phyloP scores from a whole-genome alignment of 2,113 vertebrate genomes.

The Chloropsis cyanopogon region DNA sequence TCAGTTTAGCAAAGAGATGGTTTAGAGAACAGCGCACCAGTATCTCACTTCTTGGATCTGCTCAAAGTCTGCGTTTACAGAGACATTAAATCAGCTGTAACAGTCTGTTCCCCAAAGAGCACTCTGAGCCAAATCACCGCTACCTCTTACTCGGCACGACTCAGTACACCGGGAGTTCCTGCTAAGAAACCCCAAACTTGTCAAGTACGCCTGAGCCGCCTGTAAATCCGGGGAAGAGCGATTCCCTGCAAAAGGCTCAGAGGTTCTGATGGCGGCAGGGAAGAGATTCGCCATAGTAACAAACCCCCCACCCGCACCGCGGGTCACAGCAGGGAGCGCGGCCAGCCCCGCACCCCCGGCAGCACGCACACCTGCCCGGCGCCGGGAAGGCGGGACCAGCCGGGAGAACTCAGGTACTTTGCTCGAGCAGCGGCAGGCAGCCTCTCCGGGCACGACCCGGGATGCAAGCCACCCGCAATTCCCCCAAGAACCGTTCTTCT shows the following conservation, averaged over 20 bases:
- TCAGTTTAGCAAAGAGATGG: constrained; percentile 38
- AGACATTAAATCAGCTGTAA: neutral
- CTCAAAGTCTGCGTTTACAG: neutral
- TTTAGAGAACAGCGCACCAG: neutral
- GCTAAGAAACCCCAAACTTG: neutral
- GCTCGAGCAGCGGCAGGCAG: neutral
- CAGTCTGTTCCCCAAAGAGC: neutral
- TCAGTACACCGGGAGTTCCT: neutral
- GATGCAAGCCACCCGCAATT: neutral
- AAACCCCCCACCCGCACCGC: neutral
- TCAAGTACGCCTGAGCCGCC: neutral
- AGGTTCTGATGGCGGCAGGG: neutral
- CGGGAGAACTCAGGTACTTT: neutral
- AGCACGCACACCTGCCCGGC: neutral
- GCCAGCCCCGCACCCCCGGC: neutral
- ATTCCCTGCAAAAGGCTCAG: neutral
- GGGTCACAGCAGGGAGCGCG: neutral
- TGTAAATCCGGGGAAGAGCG: neutral
- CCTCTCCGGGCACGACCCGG: neutral
- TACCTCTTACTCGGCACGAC: neutral
- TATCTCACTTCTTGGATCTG: neutral
- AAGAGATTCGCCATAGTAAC: neutral
- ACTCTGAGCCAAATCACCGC: neutral
- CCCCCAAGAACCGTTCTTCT: accelerated
- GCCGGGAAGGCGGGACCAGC: neutral